These are phyloP conservation scores for rat (Rattus norvegicus) DNA, from an alignment of 2,113 vertebrate genomes.

Conservation along the genomic window DNA sequence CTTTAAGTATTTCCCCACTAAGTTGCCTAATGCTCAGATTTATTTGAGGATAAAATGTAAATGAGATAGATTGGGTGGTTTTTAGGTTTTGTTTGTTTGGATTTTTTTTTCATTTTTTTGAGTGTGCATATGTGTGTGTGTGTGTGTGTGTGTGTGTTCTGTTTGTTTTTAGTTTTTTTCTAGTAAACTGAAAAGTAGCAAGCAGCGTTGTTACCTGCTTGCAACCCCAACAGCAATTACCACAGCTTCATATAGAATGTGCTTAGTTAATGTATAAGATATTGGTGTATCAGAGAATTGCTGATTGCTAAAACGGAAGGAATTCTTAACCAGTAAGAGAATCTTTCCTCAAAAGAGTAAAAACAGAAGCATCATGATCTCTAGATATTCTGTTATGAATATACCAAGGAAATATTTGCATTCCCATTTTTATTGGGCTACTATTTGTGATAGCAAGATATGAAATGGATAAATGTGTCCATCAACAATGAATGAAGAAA, in stretches of 20 bases:
- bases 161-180: background rate
- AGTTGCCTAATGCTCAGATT: background rate
- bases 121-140: no score
- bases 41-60: background rate
- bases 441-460: background rate
- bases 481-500: background rate
- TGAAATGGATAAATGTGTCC: background rate
- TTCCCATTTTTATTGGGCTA: background rate
- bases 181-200: background rate
- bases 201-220: background rate
- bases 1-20: background rate
- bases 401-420: background rate
- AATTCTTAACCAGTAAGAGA: background rate
- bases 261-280: background rate
- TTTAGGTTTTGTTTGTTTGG: no score
- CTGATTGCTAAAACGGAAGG: background rate
- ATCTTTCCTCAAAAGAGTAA: background rate
- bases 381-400: no score
- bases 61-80: background rate
- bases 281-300: background rate
- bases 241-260: background rate
- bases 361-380: background rate
- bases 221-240: background rate
- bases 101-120: no score
- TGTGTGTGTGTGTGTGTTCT: no score